These are phyloP conservation scores for Lasius fuliginosus DNA, from an alignment of 2,888 invertebrate species.

Conservation along the genomic window DNA sequence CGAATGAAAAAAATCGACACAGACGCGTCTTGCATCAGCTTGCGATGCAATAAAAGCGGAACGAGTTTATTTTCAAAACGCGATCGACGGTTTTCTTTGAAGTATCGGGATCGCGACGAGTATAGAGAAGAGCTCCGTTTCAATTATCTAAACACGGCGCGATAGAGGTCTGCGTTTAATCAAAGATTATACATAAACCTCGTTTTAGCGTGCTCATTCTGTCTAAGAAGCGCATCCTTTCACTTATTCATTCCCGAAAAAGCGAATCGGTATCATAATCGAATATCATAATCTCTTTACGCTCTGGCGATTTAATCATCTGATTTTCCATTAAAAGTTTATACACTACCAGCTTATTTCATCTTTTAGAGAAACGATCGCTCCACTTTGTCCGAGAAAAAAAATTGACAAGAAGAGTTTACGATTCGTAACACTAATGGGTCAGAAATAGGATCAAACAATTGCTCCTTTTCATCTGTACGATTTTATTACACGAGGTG, in stretches of 20 bases:
- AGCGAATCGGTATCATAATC: not conserved
- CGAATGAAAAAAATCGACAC: not conserved
- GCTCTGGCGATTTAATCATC: slow-evolving; percentile 3
- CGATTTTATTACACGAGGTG: not conserved
- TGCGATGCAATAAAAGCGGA: slow-evolving; percentile 34
- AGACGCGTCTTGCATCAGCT: slow-evolving; percentile 20
- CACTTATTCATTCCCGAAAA: slow-evolving; percentile 10
- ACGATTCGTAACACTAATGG: not conserved
- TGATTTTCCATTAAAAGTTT: slow-evolving; percentile 6
- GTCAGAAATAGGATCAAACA: slow-evolving; percentile 41
- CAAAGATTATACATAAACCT: slow-evolving; percentile 59
- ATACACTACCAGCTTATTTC: not conserved
- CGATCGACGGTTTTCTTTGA: slow-evolving; percentile 56
- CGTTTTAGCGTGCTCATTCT: slow-evolving; percentile 31
- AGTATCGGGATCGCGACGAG: slow-evolving; percentile 30
- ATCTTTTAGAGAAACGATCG: not conserved
- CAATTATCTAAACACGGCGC: slow-evolving; percentile 54
- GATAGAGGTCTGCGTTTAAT: slow-evolving; percentile 68
- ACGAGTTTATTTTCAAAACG: slow-evolving; percentile 59
- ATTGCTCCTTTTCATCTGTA: slow-evolving; percentile 11
- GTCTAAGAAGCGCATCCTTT: not conserved
- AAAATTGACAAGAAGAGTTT: slow-evolving; percentile 18
- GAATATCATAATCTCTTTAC: not conserved
- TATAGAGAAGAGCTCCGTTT: slow-evolving; percentile 27
- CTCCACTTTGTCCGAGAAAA: not conserved